Percentiles rank a stretch among this genome's conserved stretches.
phyloP scores from a whole-genome alignment of 2,888 invertebrate genomes.

The Acrobasis consociella region DNA sequence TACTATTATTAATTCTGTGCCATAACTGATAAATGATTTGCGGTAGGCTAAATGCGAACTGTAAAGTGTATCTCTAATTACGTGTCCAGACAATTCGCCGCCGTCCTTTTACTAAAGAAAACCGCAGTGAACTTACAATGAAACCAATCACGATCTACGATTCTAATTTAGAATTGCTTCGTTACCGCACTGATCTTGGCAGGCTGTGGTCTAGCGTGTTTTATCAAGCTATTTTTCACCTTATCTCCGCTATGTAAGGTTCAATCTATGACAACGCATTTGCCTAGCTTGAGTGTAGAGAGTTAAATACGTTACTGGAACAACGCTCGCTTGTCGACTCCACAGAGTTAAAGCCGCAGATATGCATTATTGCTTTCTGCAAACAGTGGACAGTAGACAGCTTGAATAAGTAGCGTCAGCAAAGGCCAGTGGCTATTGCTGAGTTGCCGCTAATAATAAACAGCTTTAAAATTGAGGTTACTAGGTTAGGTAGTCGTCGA shows the following conservation, averaged over 20 bases:
- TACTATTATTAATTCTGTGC: too few species aligned
- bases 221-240: neutral
- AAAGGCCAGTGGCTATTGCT: neutral
- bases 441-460: too few species aligned
- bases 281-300: neutral
- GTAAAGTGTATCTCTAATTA: neutral
- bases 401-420: too few species aligned
- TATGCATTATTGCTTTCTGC: conserved; percentile 10
- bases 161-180: conserved; percentile 6
- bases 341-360: neutral
- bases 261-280: neutral
- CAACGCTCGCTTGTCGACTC: neutral
- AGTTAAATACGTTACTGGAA: conserved; percentile 11
- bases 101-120: neutral
- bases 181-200: conserved; percentile 8
- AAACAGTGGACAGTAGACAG: conserved; percentile 1
- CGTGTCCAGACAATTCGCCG: neutral
- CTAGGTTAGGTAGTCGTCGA: too few species aligned
- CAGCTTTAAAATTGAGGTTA: too few species aligned
- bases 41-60: too few species aligned
- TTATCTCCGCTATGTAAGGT: neutral
- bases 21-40: too few species aligned
- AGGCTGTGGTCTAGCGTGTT: neutral
- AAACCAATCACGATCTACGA: neutral
- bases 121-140: neutral